Conservation (phyloP, 2,113 vertebrate genomes). For the Butorides virescens region DNA sequence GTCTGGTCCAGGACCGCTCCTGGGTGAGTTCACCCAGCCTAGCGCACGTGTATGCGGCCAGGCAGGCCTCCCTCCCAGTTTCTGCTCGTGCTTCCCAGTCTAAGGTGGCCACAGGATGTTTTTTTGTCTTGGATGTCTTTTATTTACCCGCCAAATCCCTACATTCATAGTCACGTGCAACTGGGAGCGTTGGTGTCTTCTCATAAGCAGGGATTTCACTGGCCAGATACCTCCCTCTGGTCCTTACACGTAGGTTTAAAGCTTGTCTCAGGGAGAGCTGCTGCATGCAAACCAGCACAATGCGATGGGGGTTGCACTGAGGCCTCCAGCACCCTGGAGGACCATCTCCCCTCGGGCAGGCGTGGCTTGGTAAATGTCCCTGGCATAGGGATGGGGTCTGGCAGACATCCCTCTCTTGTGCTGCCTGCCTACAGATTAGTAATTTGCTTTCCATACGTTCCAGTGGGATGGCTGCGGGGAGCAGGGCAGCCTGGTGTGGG, state of each 20-base stretch:
- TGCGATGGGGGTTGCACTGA: fast-evolving
- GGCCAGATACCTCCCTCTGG: not conserved
- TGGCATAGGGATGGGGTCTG: not conserved
- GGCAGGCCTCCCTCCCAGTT: not conserved
- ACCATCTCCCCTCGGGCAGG: fast-evolving
- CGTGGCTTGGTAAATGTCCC: not conserved
- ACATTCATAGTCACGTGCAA: fast-evolving
- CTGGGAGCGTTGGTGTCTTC: not conserved
- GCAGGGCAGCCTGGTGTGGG: not conserved
- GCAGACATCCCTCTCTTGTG: fast-evolving
- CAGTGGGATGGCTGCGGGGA: not conserved
- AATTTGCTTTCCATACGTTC: not conserved
- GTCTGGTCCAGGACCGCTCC: not conserved
- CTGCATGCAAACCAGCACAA: not conserved
- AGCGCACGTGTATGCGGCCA: fast-evolving
- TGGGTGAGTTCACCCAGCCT: not conserved
- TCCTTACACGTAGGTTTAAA: not conserved
- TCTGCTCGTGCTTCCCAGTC: too few species aligned
- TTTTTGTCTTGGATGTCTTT: not conserved
- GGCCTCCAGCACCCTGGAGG: not conserved
- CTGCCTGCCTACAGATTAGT: not conserved
- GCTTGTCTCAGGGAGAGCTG: not conserved
- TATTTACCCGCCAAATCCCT: fast-evolving
- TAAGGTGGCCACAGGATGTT: not conserved
- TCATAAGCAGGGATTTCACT: not conserved